Evolutionary conservation across 2,888 invertebrate genomes (phyloP), one percentile per base, ranked within the genome.

Genomic region (Leptinotarsa juncta): DNA sequence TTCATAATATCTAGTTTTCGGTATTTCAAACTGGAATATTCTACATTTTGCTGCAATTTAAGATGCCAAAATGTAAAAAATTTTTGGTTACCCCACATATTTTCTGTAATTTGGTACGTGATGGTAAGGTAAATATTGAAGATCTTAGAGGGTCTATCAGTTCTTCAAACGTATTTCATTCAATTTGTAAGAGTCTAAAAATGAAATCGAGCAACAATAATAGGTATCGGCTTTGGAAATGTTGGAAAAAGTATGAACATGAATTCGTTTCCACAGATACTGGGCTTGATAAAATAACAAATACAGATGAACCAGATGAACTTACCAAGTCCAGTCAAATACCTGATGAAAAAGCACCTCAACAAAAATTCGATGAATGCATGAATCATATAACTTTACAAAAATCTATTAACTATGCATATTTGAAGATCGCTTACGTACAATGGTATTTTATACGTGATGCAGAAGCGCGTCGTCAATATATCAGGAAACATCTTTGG

Each of bases 201-300:
- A 16, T 50, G 16, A 50, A 50, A 50, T 4, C 50, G 14, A 50
- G 16, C n/a, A 7, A n/a, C 7, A 53, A 53, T n/a, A 18, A 53
- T n/a, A 53, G n/a, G 5, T 53, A 53, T n/a, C 16, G 53, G n/a
- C n/a, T 53, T 7, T 53, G 53, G 53, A 53, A 53, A 53, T 53
- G 53, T 7, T 53, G 53, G 53, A 53, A 53, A n/a, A 53, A n/a
- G n/a, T n/a, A 53, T 53, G 53, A 53, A 53, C n/a, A 15, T n/a
- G 53, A 50, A 50, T 50, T 14, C 16, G 50, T 16, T 16, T 4
- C 50, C 50, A 16, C 14, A 12, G 50, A 16, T 50, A 15, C 12
- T 50, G 14, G 10, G 4, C 15, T 50, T 16, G 16, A 15, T 50
- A 16, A 50, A 50, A 16, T 20, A 20, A 20, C 20, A 20, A 20